These are phyloP conservation scores for Thaleichthys pacificus DNA, from an alignment of 2,797 vertebrate genomes.

Conservation along the genomic window DNA sequence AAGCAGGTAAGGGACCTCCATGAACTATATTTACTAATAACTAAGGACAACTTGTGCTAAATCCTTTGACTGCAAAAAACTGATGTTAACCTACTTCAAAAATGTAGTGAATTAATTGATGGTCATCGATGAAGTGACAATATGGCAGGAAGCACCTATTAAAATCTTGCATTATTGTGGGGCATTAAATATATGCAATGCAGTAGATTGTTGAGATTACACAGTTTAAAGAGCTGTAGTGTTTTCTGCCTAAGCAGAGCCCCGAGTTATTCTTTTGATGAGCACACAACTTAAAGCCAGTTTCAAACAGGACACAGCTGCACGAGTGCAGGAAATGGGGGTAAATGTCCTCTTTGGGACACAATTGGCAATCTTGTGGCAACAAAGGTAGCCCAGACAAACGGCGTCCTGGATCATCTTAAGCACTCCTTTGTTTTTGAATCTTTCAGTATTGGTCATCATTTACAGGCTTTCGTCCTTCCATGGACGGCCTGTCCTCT, in stretches of 20 bases:
- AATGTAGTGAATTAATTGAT: not conserved
- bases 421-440: conserved; percentile 45
- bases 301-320: conserved; percentile 83
- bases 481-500: conserved; percentile 40
- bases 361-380: conserved; percentile 68
- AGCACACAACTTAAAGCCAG: conserved; percentile 66
- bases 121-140: conserved; percentile 18
- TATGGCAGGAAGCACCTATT: conserved; percentile 5
- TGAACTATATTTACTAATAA: not conserved
- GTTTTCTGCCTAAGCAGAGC: conserved; percentile 30
- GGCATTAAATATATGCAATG: conserved; percentile 21
- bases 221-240: conserved; percentile 45
- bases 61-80: not conserved
- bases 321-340: conserved; percentile 71
- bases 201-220: conserved; percentile 21
- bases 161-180: not conserved
- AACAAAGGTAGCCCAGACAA: conserved; percentile 64
- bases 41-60: not conserved
- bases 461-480: conserved; percentile 68
- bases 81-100: not conserved
- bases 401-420: conserved; percentile 69
- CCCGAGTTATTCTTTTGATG: conserved; percentile 40
- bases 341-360: conserved; percentile 64
- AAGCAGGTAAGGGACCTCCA: conserved; percentile 73
- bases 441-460: conserved; percentile 46